Percentiles rank a stretch among this genome's conserved stretches.
These are phyloP conservation scores for Troides helena DNA, from an alignment of 2,888 invertebrate species.

Conservation along the genomic window DNA sequence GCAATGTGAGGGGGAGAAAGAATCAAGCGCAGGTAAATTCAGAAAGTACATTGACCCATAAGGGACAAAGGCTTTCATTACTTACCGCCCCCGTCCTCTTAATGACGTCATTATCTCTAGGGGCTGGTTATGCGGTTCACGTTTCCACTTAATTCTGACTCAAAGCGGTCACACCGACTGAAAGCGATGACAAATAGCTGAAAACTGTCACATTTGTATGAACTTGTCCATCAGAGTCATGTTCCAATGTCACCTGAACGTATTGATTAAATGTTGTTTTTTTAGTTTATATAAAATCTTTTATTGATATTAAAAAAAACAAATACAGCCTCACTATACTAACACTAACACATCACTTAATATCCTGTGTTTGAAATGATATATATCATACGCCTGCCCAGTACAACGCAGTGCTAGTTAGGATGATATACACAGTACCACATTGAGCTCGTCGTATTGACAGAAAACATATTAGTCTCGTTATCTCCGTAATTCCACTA, in stretches of 20 bases:
- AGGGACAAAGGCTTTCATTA: slow-evolving; percentile 32
- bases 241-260: background rate
- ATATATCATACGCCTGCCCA: too few relatives aligned
- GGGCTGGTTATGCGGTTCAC: slow-evolving; percentile 52
- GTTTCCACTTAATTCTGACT: slow-evolving; percentile 50
- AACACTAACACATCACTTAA: too few relatives aligned
- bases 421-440: too few relatives aligned
- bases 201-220: background rate
- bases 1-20: background rate
- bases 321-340: too few relatives aligned
- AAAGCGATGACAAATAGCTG: slow-evolving; percentile 14
- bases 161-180: slow-evolving; percentile 27
- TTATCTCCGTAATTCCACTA: too few relatives aligned
- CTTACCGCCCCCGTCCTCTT: slow-evolving; percentile 45
- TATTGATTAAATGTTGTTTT: too few relatives aligned
- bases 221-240: background rate
- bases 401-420: too few relatives aligned
- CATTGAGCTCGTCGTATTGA: too few relatives aligned
- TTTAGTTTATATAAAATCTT: too few relatives aligned
- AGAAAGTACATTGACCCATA: slow-evolving; percentile 35
- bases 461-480: too few relatives aligned
- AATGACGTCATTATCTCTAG: slow-evolving; percentile 74
- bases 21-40: slow-evolving; percentile 20
- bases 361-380: too few relatives aligned
- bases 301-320: too few relatives aligned